A percentile compares a stretch with the other conserved stretches of the same genome.
Conservation (phyloP, 2,797 vertebrate genomes). For the Rhinella marina region DNA sequence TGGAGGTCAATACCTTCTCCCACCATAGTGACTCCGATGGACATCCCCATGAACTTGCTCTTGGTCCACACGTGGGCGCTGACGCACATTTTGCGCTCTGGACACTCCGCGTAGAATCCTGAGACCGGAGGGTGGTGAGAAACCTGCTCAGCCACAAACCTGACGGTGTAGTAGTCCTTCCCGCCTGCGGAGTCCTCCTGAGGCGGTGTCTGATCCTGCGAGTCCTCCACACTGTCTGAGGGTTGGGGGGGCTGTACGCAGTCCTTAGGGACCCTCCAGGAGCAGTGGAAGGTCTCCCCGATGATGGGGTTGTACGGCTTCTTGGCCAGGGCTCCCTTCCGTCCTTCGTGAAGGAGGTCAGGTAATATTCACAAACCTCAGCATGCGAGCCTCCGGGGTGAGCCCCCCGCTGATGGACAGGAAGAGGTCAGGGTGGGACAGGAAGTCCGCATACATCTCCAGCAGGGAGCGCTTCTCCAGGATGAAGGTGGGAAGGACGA, state of each 20-base stretch:
- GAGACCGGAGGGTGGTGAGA: slow-evolving; percentile 98
- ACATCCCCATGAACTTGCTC: slow-evolving; percentile 99
- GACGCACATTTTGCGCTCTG: slow-evolving; percentile 91
- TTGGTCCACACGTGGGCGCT: slow-evolving; percentile 98
- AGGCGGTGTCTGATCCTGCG: slow-evolving; percentile 64
- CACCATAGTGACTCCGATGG: slow-evolving; percentile 96
- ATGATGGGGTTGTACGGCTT: slow-evolving; percentile 99
- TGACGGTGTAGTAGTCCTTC: slow-evolving; percentile 82
- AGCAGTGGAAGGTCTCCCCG: slow-evolving; percentile 97
- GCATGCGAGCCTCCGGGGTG: slow-evolving; percentile 91
- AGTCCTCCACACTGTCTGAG: slow-evolving; percentile 57
- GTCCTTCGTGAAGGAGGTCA: slow-evolving; percentile 98
- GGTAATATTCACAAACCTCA: slow-evolving; percentile 97
- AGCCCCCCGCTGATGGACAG: slow-evolving; percentile 85
- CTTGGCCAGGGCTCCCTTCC: slow-evolving; percentile 96
- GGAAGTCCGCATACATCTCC: slow-evolving; percentile 99
- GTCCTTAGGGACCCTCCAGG: slow-evolving; percentile 85
- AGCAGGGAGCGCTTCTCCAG: slow-evolving; percentile 95
- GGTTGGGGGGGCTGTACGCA: slow-evolving; percentile 51
- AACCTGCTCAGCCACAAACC: slow-evolving; percentile 96
- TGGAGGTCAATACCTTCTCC: slow-evolving; percentile 85
- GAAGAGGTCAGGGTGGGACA: slow-evolving; percentile 97
- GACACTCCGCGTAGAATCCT: slow-evolving; percentile 96
- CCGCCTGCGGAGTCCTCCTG: slow-evolving; percentile 62
- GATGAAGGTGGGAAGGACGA: slow-evolving; percentile 97